Evolutionary conservation across 2,113 vertebrate species (phyloP), one percentile per base, ranked within the genome.

Genomic region (Accipiter virgatus): DNA sequence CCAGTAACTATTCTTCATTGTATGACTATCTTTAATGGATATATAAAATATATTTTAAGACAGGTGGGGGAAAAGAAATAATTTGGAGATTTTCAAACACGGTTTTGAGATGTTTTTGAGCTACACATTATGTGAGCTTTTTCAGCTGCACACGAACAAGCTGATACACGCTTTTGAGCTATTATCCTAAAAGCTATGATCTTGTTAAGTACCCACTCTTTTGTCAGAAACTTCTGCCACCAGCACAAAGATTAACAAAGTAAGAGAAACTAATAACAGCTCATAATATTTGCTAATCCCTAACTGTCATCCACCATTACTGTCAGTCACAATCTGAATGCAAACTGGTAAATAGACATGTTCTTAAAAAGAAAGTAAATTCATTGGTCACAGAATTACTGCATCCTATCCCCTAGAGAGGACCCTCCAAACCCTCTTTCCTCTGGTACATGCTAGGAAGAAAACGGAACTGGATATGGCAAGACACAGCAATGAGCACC

Each of bases 271-370:
- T 56, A 81, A 25, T 65, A 82, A 65, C 21, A 95, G 29, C 20
- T 85, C 74, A 79, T 72, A 89, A 61, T 89, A 92, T 91, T 93
- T 89, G 26, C 58, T 72, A 68, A 89, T 92, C 27, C 74, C n/a
- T 65, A 38, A 26, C 56, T 65, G 62, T 53, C 81, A 82, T 42
- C 53, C 45, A 48, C 36, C 22, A 52, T 31, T 42, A 56, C 31
- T 36, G 31, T 52, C 87, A 80, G 23, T 80, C 73, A 59, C n/a
- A 79, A 48, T 50, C 65, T 68, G 68, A 75, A 81, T 9, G 25
- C 7, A 79, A 65, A 73, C 34, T n/a, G 5, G 18, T 65, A 34
- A n/a, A 34, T 7, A 91, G 20, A 45, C 8, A 13, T n/a, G 34
- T 17, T 62, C 58, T 91, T 71, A 48, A 75, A 81, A 62, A 50